These are phyloP conservation scores for Aporophyla lueneburgensis DNA, from an alignment of 2,888 invertebrate genomes.

Conservation along the genomic window DNA sequence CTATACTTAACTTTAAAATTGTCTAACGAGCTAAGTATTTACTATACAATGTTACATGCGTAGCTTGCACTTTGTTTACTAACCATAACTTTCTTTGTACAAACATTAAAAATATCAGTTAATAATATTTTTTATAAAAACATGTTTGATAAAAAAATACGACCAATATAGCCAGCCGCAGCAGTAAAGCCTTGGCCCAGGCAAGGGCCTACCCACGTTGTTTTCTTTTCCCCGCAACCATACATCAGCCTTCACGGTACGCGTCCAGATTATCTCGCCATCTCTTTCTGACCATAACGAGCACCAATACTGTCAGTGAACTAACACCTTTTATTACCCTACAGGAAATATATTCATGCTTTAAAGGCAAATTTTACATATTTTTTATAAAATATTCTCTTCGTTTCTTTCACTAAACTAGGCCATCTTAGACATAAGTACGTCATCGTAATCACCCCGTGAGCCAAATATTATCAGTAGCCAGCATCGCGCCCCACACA, in stretches of 20 bases:
- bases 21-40: background rate
- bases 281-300: too few species aligned
- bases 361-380: background rate
- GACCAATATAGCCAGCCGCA: background rate
- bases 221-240: too few species aligned
- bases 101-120: background rate
- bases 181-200: too few species aligned
- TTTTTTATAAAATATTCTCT: background rate
- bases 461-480: conserved; percentile 50
- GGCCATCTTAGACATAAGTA: conserved; percentile 17
- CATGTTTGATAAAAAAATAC: background rate
- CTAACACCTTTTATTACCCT: background rate
- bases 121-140: background rate
- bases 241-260: too few species aligned
- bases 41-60: background rate
- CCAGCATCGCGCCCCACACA: conserved; percentile 62
- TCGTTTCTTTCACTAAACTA: background rate
- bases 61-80: background rate
- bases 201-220: too few species aligned
- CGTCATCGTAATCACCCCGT: conserved; percentile 27
- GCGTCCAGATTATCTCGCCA: too few species aligned
- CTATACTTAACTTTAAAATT: background rate
- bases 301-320: background rate
- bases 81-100: background rate
- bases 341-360: background rate